These are phyloP conservation scores for Dermochelys coriacea DNA, from an alignment of 2,797 vertebrate species.

Conservation along the genomic window DNA sequence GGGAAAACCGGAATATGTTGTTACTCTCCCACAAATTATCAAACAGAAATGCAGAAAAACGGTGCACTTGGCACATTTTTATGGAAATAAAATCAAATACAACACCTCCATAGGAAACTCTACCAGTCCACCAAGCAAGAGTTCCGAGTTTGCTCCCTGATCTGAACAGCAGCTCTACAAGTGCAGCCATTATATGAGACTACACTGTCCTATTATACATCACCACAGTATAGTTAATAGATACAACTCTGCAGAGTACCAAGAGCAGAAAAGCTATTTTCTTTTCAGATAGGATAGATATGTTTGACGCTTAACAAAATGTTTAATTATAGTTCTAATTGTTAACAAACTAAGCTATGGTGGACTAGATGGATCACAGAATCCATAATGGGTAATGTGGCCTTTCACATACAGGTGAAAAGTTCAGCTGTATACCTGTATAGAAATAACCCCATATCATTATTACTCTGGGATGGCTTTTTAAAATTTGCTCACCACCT, in stretches of 20 bases:
- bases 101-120: rapidly evolving
- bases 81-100: background rate
- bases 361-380: background rate
- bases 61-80: background rate
- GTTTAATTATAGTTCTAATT: background rate
- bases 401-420: background rate
- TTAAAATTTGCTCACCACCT: background rate
- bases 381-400: background rate
- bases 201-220: background rate
- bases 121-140: background rate
- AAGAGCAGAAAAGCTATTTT: background rate
- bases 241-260: background rate
- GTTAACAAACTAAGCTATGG: background rate
- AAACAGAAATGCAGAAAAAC: background rate
- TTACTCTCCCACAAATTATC: background rate
- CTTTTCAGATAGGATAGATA: background rate
- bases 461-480: background rate
- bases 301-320: rapidly evolving
- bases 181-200: background rate
- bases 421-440: background rate
- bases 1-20: background rate
- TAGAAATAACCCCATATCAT: background rate
- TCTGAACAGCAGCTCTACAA: background rate
- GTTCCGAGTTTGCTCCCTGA: background rate
- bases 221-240: rapidly evolving